phyloP scores from a whole-genome alignment of 1,140 invertebrate genomes.

The Bombyx mandarina region DNA sequence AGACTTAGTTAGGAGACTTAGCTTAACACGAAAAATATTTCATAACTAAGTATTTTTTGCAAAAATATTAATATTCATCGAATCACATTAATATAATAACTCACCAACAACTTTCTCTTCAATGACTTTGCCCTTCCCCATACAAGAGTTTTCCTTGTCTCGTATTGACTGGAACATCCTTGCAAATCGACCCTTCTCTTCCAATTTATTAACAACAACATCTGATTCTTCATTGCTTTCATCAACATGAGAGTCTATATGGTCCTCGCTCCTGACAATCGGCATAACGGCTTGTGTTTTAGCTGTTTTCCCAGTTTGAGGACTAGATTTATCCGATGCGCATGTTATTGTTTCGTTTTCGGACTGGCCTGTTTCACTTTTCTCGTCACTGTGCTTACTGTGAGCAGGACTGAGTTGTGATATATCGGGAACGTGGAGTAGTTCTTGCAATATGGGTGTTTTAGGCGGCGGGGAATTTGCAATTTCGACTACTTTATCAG shows the following conservation, averaged over 20 bases:
- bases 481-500: conserved; percentile 43
- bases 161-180: conserved; percentile 56
- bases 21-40: too few relatives aligned
- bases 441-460: conserved; percentile 48
- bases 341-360: conserved; percentile 67
- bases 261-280: conserved; percentile 58
- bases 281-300: conserved; percentile 68
- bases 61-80: too few relatives aligned
- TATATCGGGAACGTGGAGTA: conserved; percentile 53
- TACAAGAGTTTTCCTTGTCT: conserved; percentile 64
- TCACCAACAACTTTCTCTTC: conserved; percentile 50
- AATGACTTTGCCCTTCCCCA: conserved; percentile 64
- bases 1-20: too few relatives aligned
- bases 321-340: conserved; percentile 61
- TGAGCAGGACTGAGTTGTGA: conserved; percentile 56
- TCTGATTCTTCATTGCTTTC: conserved; percentile 38
- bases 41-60: too few relatives aligned
- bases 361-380: conserved; percentile 54
- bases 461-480: conserved; percentile 56
- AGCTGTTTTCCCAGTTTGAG: conserved; percentile 40
- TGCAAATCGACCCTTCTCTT: conserved; percentile 58
- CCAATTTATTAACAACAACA: conserved; percentile 49
- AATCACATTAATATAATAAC: background rate
- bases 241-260: conserved; percentile 41
- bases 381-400: conserved; percentile 60